Evolutionary conservation across 2,797 vertebrate species (phyloP).

Genomic region (Phataginus tetradactyla): DNA sequence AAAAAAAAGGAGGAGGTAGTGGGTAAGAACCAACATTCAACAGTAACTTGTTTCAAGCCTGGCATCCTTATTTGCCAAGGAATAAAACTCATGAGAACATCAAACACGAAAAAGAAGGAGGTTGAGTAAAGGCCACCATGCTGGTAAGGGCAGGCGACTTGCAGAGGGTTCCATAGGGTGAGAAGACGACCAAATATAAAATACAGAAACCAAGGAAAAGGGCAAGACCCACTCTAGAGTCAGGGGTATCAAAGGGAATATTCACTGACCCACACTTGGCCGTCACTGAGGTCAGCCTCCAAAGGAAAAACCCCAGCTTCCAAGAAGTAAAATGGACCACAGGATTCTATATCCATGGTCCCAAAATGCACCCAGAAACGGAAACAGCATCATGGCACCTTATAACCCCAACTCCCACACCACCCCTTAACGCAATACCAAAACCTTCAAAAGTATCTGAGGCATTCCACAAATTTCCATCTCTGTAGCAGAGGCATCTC

Average conservation of each 20-base stretch:
- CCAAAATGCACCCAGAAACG: neutral
- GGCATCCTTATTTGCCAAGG: constrained; percentile 69
- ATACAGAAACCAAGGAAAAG: neutral
- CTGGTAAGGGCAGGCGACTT: neutral
- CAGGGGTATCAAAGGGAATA: no score
- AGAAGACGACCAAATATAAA: neutral
- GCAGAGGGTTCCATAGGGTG: neutral
- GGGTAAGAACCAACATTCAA: constrained; percentile 57
- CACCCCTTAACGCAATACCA: neutral
- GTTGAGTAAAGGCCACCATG: neutral
- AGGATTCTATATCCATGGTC: neutral
- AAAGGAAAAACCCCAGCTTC: neutral
- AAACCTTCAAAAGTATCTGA: constrained; percentile 19
- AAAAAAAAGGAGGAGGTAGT: rapidly evolving
- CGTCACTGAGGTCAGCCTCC: neutral
- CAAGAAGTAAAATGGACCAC: neutral
- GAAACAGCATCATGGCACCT: neutral
- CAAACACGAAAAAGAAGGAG: constrained; percentile 49
- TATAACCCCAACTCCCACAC: neutral
- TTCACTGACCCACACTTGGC: neutral
- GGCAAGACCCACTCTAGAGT: neutral
- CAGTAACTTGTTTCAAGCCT: constrained; percentile 63
- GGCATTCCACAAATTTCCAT: neutral
- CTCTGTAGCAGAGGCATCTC: neutral
- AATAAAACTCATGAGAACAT: constrained; percentile 76